Evolutionary conservation across 2,888 invertebrate genomes (phyloP).

Genomic region (Endotricha flammealis): DNA sequence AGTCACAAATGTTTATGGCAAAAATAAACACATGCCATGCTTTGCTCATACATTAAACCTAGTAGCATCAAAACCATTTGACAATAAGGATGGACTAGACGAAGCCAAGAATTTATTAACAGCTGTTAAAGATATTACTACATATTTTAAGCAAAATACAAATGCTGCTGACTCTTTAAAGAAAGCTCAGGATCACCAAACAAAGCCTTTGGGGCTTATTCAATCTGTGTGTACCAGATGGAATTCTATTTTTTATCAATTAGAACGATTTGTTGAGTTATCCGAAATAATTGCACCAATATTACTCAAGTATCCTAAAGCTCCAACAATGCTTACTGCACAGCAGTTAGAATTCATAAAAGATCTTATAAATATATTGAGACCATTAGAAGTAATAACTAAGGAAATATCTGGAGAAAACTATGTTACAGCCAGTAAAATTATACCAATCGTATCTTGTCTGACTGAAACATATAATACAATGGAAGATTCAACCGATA

Average conservation of each 20-base stretch:
- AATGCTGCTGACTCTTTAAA: constrained; percentile 26
- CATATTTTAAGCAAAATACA: constrained; percentile 25
- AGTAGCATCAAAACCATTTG: constrained; percentile 18
- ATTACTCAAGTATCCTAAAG: constrained; percentile 28
- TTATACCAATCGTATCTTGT: constrained; percentile 30
- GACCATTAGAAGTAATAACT: constrained; percentile 28
- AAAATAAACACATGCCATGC: constrained; percentile 22
- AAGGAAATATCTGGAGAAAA: constrained; percentile 29
- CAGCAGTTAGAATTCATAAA: constrained; percentile 23
- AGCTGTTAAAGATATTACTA: constrained; percentile 25
- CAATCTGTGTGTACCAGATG: constrained; percentile 26
- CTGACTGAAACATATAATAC: constrained; percentile 29
- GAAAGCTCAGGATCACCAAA: constrained; percentile 22
- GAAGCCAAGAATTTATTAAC: constrained; percentile 25
- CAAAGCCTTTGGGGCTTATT: constrained; percentile 23
- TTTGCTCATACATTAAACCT: constrained; percentile 23
- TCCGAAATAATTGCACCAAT: constrained; percentile 27
- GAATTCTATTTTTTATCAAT: constrained; percentile 27
- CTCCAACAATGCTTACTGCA: constrained; percentile 28
- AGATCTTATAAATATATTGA: constrained; percentile 27
- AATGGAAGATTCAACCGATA: constrained; percentile 24
- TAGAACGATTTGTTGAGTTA: constrained; percentile 25
- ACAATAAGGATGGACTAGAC: constrained; percentile 22
- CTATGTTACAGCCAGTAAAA: constrained; percentile 30
- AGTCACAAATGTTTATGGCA: constrained; percentile 18